These are phyloP conservation scores for Drymonia ruficornis DNA, from an alignment of 2,888 invertebrate species.

Conservation along the genomic window DNA sequence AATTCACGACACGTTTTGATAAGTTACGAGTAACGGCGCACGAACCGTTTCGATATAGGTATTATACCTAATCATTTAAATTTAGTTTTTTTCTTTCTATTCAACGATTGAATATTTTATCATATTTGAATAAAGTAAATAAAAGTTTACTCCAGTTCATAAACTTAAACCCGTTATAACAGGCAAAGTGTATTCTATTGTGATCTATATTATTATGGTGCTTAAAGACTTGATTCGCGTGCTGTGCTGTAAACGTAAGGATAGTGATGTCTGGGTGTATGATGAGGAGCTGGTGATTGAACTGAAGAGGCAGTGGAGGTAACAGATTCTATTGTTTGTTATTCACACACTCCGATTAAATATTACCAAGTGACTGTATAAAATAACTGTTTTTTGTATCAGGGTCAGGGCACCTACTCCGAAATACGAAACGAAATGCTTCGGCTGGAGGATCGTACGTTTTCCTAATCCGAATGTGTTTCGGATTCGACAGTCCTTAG, in stretches of 20 bases:
- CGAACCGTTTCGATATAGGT: no score
- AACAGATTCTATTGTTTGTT: neutral
- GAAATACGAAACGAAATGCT: no score
- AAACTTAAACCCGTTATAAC: constrained; percentile 8
- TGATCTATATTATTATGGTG: constrained; percentile 15
- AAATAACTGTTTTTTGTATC: no score
- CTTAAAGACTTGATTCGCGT: constrained; percentile 11
- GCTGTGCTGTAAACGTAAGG: constrained; percentile 16
- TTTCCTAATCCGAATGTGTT: no score
- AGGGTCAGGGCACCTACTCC: no score
- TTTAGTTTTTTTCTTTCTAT: neutral
- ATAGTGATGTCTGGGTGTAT: constrained; percentile 5
- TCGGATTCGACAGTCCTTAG: no score
- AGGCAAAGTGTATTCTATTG: constrained; percentile 11
- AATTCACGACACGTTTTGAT: no score
- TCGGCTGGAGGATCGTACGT: no score
- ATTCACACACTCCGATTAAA: no score
- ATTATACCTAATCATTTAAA: no score
- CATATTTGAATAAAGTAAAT: constrained; percentile 1
- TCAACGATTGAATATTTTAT: neutral
- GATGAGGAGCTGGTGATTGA: neutral
- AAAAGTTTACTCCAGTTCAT: neutral
- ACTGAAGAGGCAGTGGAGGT: neutral
- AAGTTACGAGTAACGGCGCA: no score
- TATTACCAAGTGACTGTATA: no score